Evolutionary conservation across 2,113 vertebrate species (phyloP), one percentile per base, ranked within the genome.

Genomic region (Agelaius tricolor): DNA sequence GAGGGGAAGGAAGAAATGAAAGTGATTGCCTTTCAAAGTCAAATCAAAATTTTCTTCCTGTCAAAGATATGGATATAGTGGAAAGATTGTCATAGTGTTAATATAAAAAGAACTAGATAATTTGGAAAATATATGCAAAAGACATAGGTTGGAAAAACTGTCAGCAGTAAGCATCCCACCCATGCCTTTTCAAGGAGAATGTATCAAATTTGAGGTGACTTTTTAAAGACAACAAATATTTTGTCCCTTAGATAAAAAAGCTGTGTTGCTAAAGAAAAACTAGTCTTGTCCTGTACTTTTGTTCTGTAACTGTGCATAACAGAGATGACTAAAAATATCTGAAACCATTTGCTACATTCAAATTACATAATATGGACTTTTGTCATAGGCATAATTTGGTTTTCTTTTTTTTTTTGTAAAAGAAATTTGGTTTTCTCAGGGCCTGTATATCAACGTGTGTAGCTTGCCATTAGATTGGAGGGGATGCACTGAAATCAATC

Each of bases 31-130:
- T 58, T 71, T 92, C 59, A 90, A 84, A 91, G 41, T 62, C 41
- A 83, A 69, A 83, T 89, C 23, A 89, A 82, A 92, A 81, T 78
- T 89, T 62, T 74, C 23, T 66, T 96, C 52, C 63, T 74, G 52
- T 79, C 59, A 78, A 84, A 59, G 74, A 71, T 88, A 73, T 66
- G 28, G n/a, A 67, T 47, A 75, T 39, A 72, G 30, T 46, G 54
- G 54, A 96, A 96, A 59, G 75, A 39, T 71, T 94, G 76, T 89
- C 88, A 73, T 11, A 57, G 35, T 85, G 62, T 19, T 94, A 87
- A 77, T 88, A 73, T 46, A 52, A 94, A 97, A 96, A 95, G 22
- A 35, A 44, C 24, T 66, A 75, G 47, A 55, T 94, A 78, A 93
- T 95, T 94, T 87, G 57, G 65, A 90, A 93, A 82, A 46, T 44